These are phyloP conservation scores for Microtus oregoni DNA, from an alignment of 2,113 vertebrate species.

Conservation along the genomic window DNA sequence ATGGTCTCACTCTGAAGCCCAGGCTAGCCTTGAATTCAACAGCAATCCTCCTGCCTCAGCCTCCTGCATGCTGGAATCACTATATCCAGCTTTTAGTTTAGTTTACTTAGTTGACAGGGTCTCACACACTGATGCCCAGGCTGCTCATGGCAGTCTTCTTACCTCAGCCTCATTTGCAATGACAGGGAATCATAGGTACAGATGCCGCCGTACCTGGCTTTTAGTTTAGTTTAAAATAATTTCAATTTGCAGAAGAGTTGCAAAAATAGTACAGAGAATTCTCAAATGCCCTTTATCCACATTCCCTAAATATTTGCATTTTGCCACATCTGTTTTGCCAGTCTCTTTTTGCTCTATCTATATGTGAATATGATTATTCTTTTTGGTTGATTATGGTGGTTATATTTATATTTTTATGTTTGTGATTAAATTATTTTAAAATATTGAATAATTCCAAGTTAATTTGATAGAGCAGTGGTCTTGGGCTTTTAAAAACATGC, in stretches of 20 bases:
- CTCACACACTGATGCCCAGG: neutral
- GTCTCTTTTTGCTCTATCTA: neutral
- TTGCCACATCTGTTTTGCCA: constrained; percentile 15
- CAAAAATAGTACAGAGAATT: constrained; percentile 62
- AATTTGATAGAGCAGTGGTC: constrained; percentile 19
- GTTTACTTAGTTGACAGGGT: neutral
- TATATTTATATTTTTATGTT: constrained; percentile 34
- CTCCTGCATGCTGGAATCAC: neutral
- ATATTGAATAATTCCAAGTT: constrained; percentile 23
- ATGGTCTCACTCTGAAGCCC: neutral
- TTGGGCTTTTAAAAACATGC: neutral
- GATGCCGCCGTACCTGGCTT: neutral
- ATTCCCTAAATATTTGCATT: constrained; percentile 49
- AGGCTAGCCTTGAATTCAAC: neutral
- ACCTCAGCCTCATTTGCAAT: neutral
- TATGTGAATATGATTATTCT: constrained; percentile 1
- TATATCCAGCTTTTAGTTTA: neutral
- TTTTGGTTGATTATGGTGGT: constrained; percentile 34
- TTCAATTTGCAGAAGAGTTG: constrained; percentile 49
- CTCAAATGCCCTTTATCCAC: neutral
- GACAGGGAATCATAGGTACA: neutral
- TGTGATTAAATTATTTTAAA: neutral
- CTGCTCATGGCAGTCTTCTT: neutral
- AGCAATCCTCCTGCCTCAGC: neutral
- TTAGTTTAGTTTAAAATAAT: constrained; percentile 10